Base-by-base conservation (phyloP, 2,797 vertebrate species). In the Coregonus ussuriensis region DNA sequence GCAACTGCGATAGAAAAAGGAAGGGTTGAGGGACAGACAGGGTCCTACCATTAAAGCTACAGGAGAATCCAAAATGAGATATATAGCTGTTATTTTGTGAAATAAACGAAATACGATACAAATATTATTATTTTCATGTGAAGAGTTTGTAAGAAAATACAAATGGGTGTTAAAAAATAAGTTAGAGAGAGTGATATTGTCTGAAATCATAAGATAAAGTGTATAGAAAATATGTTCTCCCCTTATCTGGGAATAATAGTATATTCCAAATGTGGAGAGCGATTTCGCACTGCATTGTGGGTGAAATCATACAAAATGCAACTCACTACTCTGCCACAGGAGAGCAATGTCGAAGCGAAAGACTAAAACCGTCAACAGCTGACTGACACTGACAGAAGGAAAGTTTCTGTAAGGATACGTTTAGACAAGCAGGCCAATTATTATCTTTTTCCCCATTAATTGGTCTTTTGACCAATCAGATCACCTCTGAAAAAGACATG, bases 1-100 rank as follows among this genome's bases (percentile, higher is more conserved):
- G 93, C 94, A 79, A 91, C 91, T 88, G 92, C 91, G 77, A 84
- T 87, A 84, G 89, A 82, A 88, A 95, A 94, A 95, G 92, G 93
- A 94, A 94, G 91, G 86, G 41, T 74, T 1, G 21, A 16, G 4
- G 31, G 33, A 0, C 7, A 33, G 59, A 31, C 73, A 0, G 89
- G 94, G 83, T 82, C 3, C 66, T 93, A 93, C 95, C 95, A 93
- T 88, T 88, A 87, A 35, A 74, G 70, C 59, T 63, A 25, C n/a
- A 75, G 92, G 88, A 77, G 80, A 92, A 76, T 85, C 90, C 89
- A 91, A 56, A 29, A 80, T 0, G 3, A 0, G 4, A 1, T 51
- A 41, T 16, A 1, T 73, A 33, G 2, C 31, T 16, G 7, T 56
- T 37, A 0, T 16, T 67, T 33, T 35, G 14, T 6, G 3, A 31